Base-by-base conservation (phyloP, 2,113 vertebrate species). In the Saccopteryx bilineata region DNA sequence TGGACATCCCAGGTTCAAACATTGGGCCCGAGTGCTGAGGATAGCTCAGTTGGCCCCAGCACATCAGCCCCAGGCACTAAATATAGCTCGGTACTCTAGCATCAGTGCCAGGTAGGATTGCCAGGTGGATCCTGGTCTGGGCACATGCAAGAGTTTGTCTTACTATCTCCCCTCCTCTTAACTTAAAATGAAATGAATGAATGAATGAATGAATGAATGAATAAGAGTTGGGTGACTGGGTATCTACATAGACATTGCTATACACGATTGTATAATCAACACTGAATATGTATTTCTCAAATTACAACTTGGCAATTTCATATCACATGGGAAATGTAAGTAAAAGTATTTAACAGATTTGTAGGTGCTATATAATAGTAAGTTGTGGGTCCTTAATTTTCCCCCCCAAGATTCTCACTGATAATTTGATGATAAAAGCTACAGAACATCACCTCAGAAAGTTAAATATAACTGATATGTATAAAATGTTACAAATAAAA, bases 401-500 rank as follows among this genome's bases (percentile, higher is more conserved):
- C 18, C 3, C n/a, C 66, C 65, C 66, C 14, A 72, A 79, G 23
- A 88, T 58, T 56, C 13, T 78, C 54, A 84, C 12, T 52, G 12
- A 90, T 56, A 95, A 88, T 87, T 5, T 82, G 31, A 69, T 74
- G 46, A 68, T 26, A 84, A 86, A 83, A 33, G 58, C 28, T 74
- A 79, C 3, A 9, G 33, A 94, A 80, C 23, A 50, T 10, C 85
- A 85, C 14, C 21, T 71, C 60, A 87, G 33, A 66, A 91, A 95
- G 52, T 90, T 94, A 82, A 19, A 84, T 8, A 28, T 19, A 56
- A 56, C 4, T 15, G 8, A 19, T 63, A 93, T n/a, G 76, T 88
- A 76, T 39, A 96, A 91, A 87, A 89, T 65, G 31, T 72, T 85
- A 63, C 11, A 83, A 91, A 86, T 81, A 76, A 91, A 96, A 82